phyloP scores from a whole-genome alignment of 2,797 vertebrate genomes.

The Neosilurus hyrtlii region DNA sequence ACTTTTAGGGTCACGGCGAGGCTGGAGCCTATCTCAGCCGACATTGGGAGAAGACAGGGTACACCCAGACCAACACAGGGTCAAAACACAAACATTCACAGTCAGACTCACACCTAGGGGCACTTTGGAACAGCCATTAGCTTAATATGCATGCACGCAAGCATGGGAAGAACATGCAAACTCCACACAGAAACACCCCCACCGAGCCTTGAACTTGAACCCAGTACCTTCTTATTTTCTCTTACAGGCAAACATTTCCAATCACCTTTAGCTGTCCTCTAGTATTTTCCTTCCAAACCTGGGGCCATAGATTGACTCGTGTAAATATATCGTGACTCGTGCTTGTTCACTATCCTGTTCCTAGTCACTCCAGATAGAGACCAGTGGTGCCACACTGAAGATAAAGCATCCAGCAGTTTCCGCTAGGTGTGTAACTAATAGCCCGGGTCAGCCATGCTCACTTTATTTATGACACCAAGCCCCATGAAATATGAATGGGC shows the following conservation, averaged over 20 bases:
- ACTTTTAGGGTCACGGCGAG: no score
- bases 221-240: neutral
- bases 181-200: no score
- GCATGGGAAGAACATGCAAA: no score
- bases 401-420: conserved; percentile 68
- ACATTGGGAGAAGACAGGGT: no score
- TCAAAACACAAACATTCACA: no score
- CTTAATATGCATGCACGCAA: no score
- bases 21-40: no score
- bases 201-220: no score
- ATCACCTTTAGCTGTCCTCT: conserved; percentile 50
- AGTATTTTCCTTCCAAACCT: conserved; percentile 43
- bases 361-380: conserved; percentile 59
- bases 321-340: conserved; percentile 30
- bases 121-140: no score
- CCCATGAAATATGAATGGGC: conserved; percentile 76
- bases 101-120: no score
- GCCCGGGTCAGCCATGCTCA: conserved; percentile 71
- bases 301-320: neutral
- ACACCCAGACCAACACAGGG: no score
- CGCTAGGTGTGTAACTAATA: conserved; percentile 74
- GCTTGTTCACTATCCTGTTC: conserved; percentile 59
- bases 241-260: conserved; percentile 26
- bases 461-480: conserved; percentile 77
- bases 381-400: conserved; percentile 62